Conservation (phyloP, 2,888 invertebrate species). For the Drosophila testacea region DNA sequence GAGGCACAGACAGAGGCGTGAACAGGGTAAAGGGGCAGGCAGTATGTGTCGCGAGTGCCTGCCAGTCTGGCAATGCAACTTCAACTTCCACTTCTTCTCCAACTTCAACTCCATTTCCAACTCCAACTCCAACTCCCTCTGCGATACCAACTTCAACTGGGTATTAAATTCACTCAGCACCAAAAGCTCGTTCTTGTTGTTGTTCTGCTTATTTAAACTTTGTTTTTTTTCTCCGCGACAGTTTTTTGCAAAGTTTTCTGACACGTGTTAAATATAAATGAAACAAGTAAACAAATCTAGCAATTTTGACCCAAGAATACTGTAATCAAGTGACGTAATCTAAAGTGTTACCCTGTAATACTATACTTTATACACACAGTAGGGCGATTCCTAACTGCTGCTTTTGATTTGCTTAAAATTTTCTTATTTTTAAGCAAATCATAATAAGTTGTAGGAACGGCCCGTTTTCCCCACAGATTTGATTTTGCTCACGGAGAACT, state of each 20-base stretch:
- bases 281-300: slow-evolving; percentile 29
- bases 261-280: slow-evolving; percentile 74
- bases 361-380: no score
- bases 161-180: slow-evolving; percentile 65
- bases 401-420: no score
- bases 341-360: no score
- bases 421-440: no score
- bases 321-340: background rate
- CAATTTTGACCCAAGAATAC: slow-evolving; percentile 8
- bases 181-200: slow-evolving; percentile 26
- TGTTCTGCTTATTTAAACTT: slow-evolving; percentile 38
- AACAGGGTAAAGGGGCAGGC: slow-evolving; percentile 14
- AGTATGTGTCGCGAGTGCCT: slow-evolving; percentile 47
- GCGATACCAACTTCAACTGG: slow-evolving; percentile 24
- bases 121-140: slow-evolving; percentile 10
- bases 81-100: slow-evolving; percentile 2
- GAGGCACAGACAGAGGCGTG: slow-evolving; percentile 19
- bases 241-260: slow-evolving; percentile 55
- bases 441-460: no score
- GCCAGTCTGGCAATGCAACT: background rate
- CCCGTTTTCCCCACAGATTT: no score
- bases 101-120: slow-evolving; percentile 22
- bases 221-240: slow-evolving; percentile 29
- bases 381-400: no score
- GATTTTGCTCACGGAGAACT: no score